phyloP scores from a whole-genome alignment of 2,113 vertebrate genomes.

The Gopherus evgoodei region DNA sequence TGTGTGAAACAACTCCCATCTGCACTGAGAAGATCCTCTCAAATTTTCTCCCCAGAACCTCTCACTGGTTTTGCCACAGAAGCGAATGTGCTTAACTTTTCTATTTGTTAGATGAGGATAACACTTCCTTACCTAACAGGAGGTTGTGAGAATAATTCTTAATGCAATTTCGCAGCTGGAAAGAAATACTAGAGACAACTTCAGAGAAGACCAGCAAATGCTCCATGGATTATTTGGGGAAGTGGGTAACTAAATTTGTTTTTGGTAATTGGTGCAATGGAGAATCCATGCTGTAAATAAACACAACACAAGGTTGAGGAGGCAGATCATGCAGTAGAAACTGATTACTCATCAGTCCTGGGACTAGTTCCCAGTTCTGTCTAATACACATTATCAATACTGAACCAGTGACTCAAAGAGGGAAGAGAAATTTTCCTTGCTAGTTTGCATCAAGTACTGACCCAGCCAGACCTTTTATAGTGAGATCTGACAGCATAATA shows the following conservation, averaged over 20 bases:
- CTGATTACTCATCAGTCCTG: no score
- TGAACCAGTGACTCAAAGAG: not conserved
- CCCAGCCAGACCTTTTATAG: not conserved
- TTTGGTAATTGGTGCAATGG: not conserved
- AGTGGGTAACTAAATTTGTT: not conserved
- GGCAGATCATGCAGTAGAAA: no score
- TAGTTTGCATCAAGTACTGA: not conserved
- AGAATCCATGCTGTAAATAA: no score
- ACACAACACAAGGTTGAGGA: no score
- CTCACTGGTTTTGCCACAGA: not conserved
- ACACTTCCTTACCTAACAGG: accelerated
- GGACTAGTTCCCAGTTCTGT: not conserved
- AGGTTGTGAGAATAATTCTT: not conserved
- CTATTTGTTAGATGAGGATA: not conserved
- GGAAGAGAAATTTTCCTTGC: not conserved
- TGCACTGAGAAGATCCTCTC: accelerated
- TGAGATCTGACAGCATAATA: no score
- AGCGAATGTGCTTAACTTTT: not conserved
- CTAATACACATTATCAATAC: accelerated
- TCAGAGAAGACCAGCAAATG: no score
- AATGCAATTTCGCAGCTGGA: not conserved
- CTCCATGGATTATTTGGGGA: no score
- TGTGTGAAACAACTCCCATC: no score
- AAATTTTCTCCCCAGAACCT: not conserved
- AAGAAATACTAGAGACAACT: no score